Evolutionary conservation across 2,797 vertebrate genomes (phyloP).

Genomic region (Schizothorax lantsangensis): DNA sequence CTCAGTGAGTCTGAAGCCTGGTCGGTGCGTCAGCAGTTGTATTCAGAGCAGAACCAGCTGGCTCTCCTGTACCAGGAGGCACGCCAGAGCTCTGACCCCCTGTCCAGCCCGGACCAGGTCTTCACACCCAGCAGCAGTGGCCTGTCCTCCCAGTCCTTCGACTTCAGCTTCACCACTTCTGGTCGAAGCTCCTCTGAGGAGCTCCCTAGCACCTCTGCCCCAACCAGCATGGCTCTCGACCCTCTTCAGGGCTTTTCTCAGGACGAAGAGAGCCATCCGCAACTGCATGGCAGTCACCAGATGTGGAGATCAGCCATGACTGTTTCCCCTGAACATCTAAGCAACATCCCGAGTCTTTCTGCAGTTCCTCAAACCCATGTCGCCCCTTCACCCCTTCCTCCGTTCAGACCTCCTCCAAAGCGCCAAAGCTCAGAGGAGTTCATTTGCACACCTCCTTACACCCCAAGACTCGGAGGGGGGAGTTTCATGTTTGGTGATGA

Average conservation of each 20-base stretch:
- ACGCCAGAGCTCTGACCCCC: slow-evolving; percentile 71
- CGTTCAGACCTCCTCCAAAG: slow-evolving; percentile 37
- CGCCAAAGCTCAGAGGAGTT: slow-evolving; percentile 69
- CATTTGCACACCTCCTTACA: slow-evolving; percentile 79
- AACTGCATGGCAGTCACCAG: slow-evolving; percentile 50
- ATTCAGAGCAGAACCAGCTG: slow-evolving; percentile 76
- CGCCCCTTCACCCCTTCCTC: slow-evolving; percentile 3
- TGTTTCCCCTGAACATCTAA: slow-evolving; percentile 27
- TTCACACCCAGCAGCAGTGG: slow-evolving; percentile 73
- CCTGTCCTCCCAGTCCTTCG: slow-evolving; percentile 71
- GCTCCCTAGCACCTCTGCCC: slow-evolving; percentile 42
- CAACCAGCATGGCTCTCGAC: slow-evolving; percentile 32
- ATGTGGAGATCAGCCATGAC: slow-evolving; percentile 50
- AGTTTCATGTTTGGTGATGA: slow-evolving; percentile 77
- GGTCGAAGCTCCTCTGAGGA: slow-evolving; percentile 64
- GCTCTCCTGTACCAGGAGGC: slow-evolving; percentile 72
- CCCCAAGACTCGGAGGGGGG: slow-evolving; percentile 71
- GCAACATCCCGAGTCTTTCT: not conserved
- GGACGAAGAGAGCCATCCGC: slow-evolving; percentile 64
- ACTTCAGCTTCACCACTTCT: slow-evolving; percentile 65
- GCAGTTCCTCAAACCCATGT: slow-evolving; percentile 28
- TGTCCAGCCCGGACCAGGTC: slow-evolving; percentile 76
- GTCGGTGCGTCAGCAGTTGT: slow-evolving; percentile 81
- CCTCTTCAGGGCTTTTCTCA: slow-evolving; percentile 64
- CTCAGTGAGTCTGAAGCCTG: slow-evolving; percentile 81